Percentiles rank a stretch among this genome's conserved stretches.
Conservation (phyloP, 92 coral and sea anemone genomes). For the Metridium senile region DNA sequence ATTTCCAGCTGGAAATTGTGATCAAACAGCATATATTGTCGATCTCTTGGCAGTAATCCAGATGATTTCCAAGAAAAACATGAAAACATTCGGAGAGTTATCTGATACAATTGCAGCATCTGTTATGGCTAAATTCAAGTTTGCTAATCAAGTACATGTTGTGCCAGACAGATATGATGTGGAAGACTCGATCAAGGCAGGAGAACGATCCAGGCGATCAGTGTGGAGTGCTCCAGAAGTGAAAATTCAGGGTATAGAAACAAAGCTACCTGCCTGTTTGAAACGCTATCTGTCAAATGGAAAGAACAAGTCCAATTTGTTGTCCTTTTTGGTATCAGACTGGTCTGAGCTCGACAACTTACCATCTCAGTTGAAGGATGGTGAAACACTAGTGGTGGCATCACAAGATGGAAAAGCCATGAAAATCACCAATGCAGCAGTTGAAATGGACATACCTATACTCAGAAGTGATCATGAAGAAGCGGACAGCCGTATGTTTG, state of each 20-base stretch:
- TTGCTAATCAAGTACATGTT: slow-evolving; percentile 22
- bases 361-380: slow-evolving; percentile 12
- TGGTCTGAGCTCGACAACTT: slow-evolving; percentile 18
- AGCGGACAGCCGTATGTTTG: slow-evolving; percentile 53
- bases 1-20: slow-evolving; percentile 18
- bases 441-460: slow-evolving; percentile 7
- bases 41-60: slow-evolving; percentile 28
- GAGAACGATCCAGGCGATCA: slow-evolving; percentile 36
- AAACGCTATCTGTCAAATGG: slow-evolving; percentile 22
- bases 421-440: slow-evolving; percentile 4
- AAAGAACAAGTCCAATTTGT: slow-evolving; percentile 27
- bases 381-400: slow-evolving; percentile 14
- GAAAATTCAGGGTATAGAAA: slow-evolving; percentile 19
- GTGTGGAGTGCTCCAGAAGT: slow-evolving; percentile 8
- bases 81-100: slow-evolving; percentile 21
- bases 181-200: slow-evolving; percentile 15
- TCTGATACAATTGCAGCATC: slow-evolving; percentile 21
- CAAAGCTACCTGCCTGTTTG: slow-evolving; percentile 20
- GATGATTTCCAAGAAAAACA: slow-evolving; percentile 18
- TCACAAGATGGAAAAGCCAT: slow-evolving; percentile 8
- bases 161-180: slow-evolving; percentile 23
- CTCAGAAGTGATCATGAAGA: slow-evolving; percentile 50
- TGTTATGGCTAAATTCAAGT: slow-evolving; percentile 11
- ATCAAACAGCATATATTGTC: slow-evolving; percentile 22
- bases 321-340: slow-evolving; percentile 10